Conservation (phyloP, 2,797 vertebrate species). For the Oreochromis mossambicus region DNA sequence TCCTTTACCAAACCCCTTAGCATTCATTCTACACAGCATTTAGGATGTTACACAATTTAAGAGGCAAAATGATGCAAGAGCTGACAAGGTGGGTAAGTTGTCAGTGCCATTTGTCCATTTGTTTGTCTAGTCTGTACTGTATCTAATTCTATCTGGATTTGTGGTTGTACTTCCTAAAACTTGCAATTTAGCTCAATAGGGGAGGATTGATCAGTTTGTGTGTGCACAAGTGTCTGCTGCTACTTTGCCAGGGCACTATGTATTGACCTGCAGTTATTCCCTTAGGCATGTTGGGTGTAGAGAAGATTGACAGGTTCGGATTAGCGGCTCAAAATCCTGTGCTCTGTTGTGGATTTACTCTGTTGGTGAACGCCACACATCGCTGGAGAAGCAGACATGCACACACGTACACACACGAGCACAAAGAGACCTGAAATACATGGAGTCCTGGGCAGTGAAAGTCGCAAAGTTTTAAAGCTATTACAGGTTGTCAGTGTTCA, state of each 20-base stretch:
- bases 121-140: not conserved
- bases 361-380: constrained; percentile 1
- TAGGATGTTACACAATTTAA: not conserved
- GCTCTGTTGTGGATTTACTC: constrained; percentile 25
- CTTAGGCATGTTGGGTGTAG: constrained; percentile 13
- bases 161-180: not conserved
- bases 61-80: not conserved
- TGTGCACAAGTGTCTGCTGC: not conserved
- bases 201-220: not conserved
- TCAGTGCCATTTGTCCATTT: not conserved
- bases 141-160: not conserved
- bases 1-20: not conserved
- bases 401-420: not conserved
- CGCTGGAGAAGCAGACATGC: not conserved
- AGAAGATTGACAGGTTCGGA: constrained; percentile 61
- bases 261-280: constrained; percentile 51
- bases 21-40: not conserved
- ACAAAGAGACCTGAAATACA: not conserved
- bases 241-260: not conserved
- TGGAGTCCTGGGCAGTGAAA: not conserved
- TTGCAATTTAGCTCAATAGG: not conserved
- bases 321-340: constrained; percentile 41
- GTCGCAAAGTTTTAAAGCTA: not conserved
- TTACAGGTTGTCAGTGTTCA: constrained; percentile 11
- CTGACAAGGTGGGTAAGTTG: not conserved